Evolutionary conservation across 2,888 invertebrate species (phyloP).

Genomic region (Nomada hirtipes): DNA sequence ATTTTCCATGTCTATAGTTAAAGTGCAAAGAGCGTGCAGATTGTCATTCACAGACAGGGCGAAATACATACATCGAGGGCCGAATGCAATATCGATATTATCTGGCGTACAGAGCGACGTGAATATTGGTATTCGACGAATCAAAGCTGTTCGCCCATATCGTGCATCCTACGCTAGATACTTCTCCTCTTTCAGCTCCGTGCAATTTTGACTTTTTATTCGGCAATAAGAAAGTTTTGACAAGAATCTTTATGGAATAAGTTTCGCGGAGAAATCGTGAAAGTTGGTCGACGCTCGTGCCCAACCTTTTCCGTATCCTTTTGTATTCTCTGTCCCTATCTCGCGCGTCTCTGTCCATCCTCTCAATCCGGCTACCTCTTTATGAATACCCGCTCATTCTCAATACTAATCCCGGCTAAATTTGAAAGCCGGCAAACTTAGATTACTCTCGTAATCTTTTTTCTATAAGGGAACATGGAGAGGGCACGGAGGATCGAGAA

Average conservation of each 20-base stretch:
- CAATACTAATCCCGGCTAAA: slow-evolving; percentile 60
- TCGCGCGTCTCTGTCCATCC: not conserved
- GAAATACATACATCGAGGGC: slow-evolving; percentile 34
- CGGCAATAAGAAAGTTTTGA: slow-evolving; percentile 80
- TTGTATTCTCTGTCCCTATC: slow-evolving; percentile 20
- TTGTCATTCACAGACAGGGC: slow-evolving; percentile 12
- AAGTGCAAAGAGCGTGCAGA: not conserved
- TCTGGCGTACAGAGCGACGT: slow-evolving; percentile 26
- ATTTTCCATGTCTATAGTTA: slow-evolving; percentile 9
- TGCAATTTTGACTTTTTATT: slow-evolving; percentile 74
- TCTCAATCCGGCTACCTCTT: slow-evolving; percentile 30
- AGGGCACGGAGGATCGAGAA: too few relatives aligned
- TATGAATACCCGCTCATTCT: slow-evolving; percentile 38
- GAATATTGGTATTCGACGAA: slow-evolving; percentile 55
- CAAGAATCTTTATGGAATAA: slow-evolving; percentile 79
- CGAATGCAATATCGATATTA: slow-evolving; percentile 70
- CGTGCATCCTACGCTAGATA: slow-evolving; percentile 24
- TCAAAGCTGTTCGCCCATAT: slow-evolving; percentile 62
- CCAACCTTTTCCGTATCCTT: slow-evolving; percentile 55
- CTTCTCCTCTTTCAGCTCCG: slow-evolving; percentile 5
- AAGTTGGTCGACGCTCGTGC: slow-evolving; percentile 54
- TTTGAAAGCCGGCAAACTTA: slow-evolving; percentile 59
- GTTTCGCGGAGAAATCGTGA: slow-evolving; percentile 69
- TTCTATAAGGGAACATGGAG: not conserved
- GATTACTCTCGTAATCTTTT: slow-evolving; percentile 39